A percentile compares a stretch with the other conserved stretches of the same genome.
Conservation (phyloP, 53 echinoderm and acorn worm genomes). For the Actinopyga echinites region DNA sequence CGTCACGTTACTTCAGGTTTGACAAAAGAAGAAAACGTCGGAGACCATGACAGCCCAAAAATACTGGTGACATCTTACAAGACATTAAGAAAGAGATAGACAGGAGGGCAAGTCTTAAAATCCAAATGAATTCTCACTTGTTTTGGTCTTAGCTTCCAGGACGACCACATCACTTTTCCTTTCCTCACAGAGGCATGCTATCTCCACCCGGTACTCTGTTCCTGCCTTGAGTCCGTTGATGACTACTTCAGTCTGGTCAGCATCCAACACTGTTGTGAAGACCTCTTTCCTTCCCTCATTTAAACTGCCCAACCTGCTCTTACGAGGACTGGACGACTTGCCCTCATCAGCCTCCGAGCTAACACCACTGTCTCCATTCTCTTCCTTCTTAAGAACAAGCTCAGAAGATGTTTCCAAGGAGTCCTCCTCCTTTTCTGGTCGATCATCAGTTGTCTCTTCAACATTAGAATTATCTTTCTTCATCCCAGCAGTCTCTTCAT, state of each 20-base stretch:
- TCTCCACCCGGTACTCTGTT: constrained; percentile 56
- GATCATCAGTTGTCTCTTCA: not conserved
- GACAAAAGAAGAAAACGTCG: no score
- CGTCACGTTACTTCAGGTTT: no score
- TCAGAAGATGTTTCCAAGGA: not conserved
- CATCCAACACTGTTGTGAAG: constrained; percentile 48
- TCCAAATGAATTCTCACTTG: constrained; percentile 45
- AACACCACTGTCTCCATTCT: constrained; percentile 39
- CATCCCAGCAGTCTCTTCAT: not conserved
- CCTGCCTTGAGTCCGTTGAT: constrained; percentile 57
- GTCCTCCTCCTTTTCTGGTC: not conserved
- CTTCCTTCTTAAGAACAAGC: constrained; percentile 28
- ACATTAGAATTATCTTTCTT: not conserved
- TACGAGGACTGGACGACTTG: constrained; percentile 3
- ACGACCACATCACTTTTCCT: constrained; percentile 62
- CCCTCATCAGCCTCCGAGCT: constrained; percentile 31
- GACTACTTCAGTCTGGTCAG: constrained; percentile 42
- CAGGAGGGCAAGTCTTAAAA: not conserved
- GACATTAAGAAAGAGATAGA: no score
- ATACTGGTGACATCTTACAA: no score
- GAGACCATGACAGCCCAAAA: no score
- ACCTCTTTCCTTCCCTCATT: not conserved
- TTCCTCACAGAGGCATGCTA: constrained; percentile 57
- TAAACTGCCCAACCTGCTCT: not conserved
- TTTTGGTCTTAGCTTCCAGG: constrained; percentile 67